Base-by-base conservation (phyloP, 2,113 vertebrate species). In the Catharus fuscescens region DNA sequence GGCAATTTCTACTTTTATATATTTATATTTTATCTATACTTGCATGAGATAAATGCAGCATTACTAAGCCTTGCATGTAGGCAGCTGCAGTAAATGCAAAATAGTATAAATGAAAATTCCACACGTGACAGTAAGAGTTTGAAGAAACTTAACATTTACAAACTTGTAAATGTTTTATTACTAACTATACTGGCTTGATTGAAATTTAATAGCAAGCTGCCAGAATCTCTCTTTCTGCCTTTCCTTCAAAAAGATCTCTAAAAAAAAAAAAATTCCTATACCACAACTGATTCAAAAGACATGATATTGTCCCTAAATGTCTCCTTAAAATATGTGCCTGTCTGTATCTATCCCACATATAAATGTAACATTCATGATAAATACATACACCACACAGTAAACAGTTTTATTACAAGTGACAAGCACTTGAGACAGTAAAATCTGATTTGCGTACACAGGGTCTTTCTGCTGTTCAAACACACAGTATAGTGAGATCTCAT, bases 161-260 rank as follows among this genome's bases (percentile, higher is more conserved):
- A 95, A 93, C 81, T 94, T 95, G 90, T 92, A 96, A 95, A 96
- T 78, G 38, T 96, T 97, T 97, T 96, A 96, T 94, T 96, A 92
- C 67, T 80, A 96, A 93, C 87, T 94, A 92, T 60, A 94, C 69
- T 88, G 82, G 56, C 64, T 96, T 92, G 94, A 97, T 71, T 96
- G 88, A 96, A 95, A 95, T 92, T 94, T 96, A 95, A 88, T 60
- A 95, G 76, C 56, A 73, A 94, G 42, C 87, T 92, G 81, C 71
- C 92, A 96, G 65, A 91, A 95, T 86, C 65, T 78, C 67, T 74
- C 59, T 34, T 92, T 94, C 69, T 92, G 79, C 42, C 29, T 62
- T 90, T 93, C 77, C 40, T 79, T 80, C 40, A 61, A 69, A 86
- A 81, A 71, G 20, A 14, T 86, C 34, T 79, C 38, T 71, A 31